These are phyloP conservation scores for Megaceryle alcyon DNA, from an alignment of 2,797 vertebrate genomes.

Conservation along the genomic window DNA sequence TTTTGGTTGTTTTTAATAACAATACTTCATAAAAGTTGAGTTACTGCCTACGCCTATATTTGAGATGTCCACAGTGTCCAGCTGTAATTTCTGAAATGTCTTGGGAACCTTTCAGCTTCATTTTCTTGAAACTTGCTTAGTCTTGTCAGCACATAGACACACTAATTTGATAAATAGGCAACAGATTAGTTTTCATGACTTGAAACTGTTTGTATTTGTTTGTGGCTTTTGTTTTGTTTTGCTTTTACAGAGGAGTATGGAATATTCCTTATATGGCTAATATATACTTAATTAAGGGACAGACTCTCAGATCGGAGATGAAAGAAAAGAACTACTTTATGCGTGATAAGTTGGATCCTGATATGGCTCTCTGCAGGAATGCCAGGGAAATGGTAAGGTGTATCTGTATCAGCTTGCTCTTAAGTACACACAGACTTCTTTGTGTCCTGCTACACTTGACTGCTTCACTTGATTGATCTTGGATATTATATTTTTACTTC, in stretches of 20 bases:
- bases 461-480: slow-evolving; percentile 39
- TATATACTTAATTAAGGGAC: slow-evolving; percentile 92
- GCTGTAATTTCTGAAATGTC: background rate
- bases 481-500: slow-evolving; percentile 32
- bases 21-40: background rate
- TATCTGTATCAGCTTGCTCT: background rate
- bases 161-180: background rate
- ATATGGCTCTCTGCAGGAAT: slow-evolving; percentile 95
- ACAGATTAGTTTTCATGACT: background rate
- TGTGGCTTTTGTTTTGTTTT: background rate
- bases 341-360: slow-evolving; percentile 93
- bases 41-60: background rate
- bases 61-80: background rate
- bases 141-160: background rate
- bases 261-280: slow-evolving; percentile 97
- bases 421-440: background rate
- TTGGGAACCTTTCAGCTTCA: background rate
- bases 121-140: background rate
- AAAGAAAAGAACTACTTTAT: slow-evolving; percentile 93
- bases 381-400: slow-evolving; percentile 92
- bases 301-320: slow-evolving; percentile 88
- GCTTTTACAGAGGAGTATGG: slow-evolving; percentile 89
- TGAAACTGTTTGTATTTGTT: slow-evolving; percentile 65
- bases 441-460: slow-evolving; percentile 30
- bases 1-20: background rate